Conservation (phyloP, 2,113 vertebrate genomes). For the Odobenus rosmarus region DNA sequence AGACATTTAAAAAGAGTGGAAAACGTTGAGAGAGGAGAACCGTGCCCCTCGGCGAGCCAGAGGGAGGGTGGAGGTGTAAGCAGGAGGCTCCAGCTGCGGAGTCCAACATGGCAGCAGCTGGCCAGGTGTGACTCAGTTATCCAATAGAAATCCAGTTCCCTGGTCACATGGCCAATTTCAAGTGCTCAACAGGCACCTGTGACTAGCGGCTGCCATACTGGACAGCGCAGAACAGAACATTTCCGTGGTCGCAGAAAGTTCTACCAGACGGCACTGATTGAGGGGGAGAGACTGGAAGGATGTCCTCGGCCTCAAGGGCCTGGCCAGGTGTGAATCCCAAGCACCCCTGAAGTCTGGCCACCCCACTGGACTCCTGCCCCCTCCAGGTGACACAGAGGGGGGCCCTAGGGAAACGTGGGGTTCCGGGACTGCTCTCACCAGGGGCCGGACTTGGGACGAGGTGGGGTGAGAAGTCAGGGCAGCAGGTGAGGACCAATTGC, state of each 20-base stretch:
- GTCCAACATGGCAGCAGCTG: neutral
- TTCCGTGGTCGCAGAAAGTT: neutral
- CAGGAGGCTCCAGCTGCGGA: fast-evolving
- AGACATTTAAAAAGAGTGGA: neutral
- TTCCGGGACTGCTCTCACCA: neutral
- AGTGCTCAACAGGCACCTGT: fast-evolving
- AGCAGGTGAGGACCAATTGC: neutral
- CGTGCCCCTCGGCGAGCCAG: neutral
- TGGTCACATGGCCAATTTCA: neutral
- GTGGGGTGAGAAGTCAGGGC: neutral
- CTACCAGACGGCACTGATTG: fast-evolving
- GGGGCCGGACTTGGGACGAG: neutral
- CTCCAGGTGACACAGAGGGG: neutral
- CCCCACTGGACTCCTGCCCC: neutral
- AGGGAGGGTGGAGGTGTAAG: neutral
- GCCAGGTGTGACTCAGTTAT: neutral
- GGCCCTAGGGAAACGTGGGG: too few relatives aligned
- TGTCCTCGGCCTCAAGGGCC: neutral
- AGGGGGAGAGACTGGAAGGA: too few relatives aligned
- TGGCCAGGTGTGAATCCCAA: neutral
- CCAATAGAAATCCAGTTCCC: fast-evolving
- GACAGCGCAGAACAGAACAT: fast-evolving
- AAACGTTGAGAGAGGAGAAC: neutral
- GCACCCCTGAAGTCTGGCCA: neutral
- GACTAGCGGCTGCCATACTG: neutral